These are phyloP conservation scores for Drosophila triauraria DNA, from an alignment of 1,140 invertebrate species.

Conservation along the genomic window DNA sequence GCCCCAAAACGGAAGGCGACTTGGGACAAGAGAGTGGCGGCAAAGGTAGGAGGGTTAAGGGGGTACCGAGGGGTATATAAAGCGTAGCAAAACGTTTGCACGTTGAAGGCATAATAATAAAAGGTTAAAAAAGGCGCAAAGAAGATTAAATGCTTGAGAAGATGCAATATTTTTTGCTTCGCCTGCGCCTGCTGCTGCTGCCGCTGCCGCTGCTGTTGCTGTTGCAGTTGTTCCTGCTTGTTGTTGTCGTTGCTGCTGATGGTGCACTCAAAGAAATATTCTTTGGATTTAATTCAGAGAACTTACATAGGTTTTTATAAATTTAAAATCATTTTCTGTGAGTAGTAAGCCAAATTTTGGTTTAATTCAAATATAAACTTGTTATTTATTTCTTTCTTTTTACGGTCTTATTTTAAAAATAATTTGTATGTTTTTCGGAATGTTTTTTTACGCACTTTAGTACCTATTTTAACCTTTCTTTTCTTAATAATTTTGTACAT, in stretches of 20 bases:
- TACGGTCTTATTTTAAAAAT: too few species aligned
- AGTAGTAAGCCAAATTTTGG: neutral
- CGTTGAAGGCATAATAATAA: conserved; percentile 84
- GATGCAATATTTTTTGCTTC: conserved; percentile 81
- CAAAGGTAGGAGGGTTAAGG: conserved; percentile 9
- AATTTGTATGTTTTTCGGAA: too few species aligned
- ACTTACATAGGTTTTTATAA: neutral
- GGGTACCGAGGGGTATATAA: conserved; percentile 47
- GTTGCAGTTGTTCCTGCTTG: conserved; percentile 37
- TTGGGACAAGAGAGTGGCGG: conserved; percentile 22
- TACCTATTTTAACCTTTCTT: too few species aligned
- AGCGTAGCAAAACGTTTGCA: conserved; percentile 84
- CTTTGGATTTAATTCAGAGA: neutral
- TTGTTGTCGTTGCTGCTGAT: conserved; percentile 35
- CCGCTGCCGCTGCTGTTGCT: conserved; percentile 31
- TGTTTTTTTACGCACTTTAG: too few species aligned
- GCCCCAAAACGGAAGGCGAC: conserved; percentile 72
- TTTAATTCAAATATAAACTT: too few species aligned
- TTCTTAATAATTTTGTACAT: neutral
- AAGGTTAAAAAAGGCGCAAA: conserved; percentile 84
- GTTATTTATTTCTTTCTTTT: too few species aligned
- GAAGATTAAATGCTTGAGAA: conserved; percentile 84
- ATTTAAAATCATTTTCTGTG: neutral
- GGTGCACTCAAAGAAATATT: neutral
- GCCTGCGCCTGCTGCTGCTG: conserved; percentile 44